phyloP scores from a whole-genome alignment of 2,888 invertebrate species.

The Lasioglossum morio region DNA sequence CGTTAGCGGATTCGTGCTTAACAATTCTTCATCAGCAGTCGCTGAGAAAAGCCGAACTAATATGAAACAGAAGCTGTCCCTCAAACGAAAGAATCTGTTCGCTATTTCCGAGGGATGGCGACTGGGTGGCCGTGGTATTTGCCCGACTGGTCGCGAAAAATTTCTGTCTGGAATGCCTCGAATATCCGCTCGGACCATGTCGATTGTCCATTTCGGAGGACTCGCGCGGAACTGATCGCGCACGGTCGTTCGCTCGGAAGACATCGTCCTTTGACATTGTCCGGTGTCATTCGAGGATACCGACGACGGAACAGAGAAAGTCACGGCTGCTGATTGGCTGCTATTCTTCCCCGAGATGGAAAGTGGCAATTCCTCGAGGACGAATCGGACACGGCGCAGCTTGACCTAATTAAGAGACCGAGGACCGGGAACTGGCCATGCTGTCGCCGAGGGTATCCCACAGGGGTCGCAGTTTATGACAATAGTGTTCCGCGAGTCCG shows the following conservation, averaged over 20 bases:
- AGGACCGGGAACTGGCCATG: neutral
- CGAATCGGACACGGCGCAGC: conserved; percentile 5
- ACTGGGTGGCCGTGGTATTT: no score
- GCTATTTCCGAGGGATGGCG: neutral
- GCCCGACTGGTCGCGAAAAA: neutral
- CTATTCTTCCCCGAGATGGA: conserved; percentile 4
- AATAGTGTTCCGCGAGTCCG: conserved; percentile 1
- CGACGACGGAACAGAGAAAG: neutral
- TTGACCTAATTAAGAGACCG: conserved; percentile 4
- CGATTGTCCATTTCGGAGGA: neutral
- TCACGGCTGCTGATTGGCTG: conserved; percentile 1
- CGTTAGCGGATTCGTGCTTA: no score
- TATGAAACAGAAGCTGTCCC: no score
- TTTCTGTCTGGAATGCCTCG: neutral
- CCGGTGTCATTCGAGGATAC: neutral
- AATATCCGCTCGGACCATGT: neutral
- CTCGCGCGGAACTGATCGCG: neutral
- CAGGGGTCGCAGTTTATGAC: conserved; percentile 21
- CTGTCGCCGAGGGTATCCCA: neutral
- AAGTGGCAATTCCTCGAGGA: conserved; percentile 5
- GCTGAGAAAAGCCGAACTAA: neutral
- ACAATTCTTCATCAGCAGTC: neutral
- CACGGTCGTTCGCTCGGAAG: neutral
- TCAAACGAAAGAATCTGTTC: neutral
- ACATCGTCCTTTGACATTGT: neutral